Base-by-base conservation (phyloP, 2,797 vertebrate genomes). In the Denticeps clupeoides region DNA sequence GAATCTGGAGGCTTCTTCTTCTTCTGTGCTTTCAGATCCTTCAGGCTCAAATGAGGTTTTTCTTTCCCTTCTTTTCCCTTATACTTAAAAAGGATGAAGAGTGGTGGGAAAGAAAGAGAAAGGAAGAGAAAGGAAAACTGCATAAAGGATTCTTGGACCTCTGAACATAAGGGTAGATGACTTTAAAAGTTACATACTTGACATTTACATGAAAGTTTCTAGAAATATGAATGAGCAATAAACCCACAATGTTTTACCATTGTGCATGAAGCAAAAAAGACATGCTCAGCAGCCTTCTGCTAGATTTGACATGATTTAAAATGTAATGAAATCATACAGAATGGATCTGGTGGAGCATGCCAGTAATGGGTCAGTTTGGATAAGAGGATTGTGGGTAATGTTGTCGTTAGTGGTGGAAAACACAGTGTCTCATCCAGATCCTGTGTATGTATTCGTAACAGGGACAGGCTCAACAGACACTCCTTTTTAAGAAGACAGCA, bases 1-100 rank as follows among this genome's bases (percentile, higher is more conserved):
- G 79, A 60, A 53, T 87, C 77, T 7, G 81, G 83, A 2, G 83
- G 82, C 68, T 87, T 91, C 71, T 81, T 84, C 57, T 81, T 84
- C 78, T 82, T 84, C 44, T 76, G 72, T 28, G 67, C 50, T 66
- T 79, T 84, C 49, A 68, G 67, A 60, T 64, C 77, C n/a, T 73
- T 85, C 10, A 76, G 65, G 55, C 60, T 78, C 56, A 84, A 45
- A 53, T 47, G 55, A 15, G 73, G 59, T 23, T 81, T 87, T 46
- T 89, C 86, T 54, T 78, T 75, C 16, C 60, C 82, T 61, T 84
- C 79, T 66, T 75, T 82, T 40, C 44, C 49, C 71, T 77, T 83
- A 45, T 78, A 8, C 84, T 87, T 70, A 16, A 38, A 10, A 9
- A 7, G 11, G 9, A 21, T 9, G 3, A 35, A 35, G 38, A 9